Base-by-base conservation (phyloP, 1,140 invertebrate genomes). In the Epicauta chinensis region DNA sequence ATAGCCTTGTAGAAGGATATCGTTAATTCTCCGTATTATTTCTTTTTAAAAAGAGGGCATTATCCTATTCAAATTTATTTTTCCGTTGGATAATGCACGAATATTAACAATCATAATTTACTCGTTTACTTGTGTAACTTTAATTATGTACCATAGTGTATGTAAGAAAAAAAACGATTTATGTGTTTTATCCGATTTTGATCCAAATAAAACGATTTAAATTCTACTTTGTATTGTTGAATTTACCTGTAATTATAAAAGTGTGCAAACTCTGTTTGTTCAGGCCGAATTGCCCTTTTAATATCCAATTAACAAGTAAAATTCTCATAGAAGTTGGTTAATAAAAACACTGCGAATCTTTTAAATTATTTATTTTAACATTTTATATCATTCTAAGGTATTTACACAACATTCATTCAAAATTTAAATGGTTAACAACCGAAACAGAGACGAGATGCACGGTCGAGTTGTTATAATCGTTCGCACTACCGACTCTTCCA, bases 381-480 rank as follows among this genome's bases (percentile, higher is more conserved):
- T 62, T 63, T 66, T 52, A 46, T 23, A 23, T 62, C 64, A 63
- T 7, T 60, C 64, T 66, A 66, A 54, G 59, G 55, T 68, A 66
- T 68, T 45, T 68, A 68, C 66, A 68, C 53, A 56, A 56, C 64
- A 65, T 61, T 65, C 64, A 60, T 57, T 37, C 57, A 51, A n/a
- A n/a, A 23, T 45, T 58, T 45, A 39, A 37, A 29, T 46, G n/a
- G 15, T 23, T 46, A 44, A 39, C 41, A 37, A 40, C 32, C 35
- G 16, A 17, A 37, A 31, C 44, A 38, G 23, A 38, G 16, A 17
- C 17, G 35, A 29, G 15, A 32, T 17, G 4, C 23, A 23, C n/a
- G n/a, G 10, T 16, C 30, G 29, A 10, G 10, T 30, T 17, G 9
- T 3, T 17, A 32, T 53, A 3, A 23, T 23, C 23, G n/a, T n/a